Evolutionary conservation across 2,888 invertebrate species (phyloP).

Genomic region (Trisateles emortualis): DNA sequence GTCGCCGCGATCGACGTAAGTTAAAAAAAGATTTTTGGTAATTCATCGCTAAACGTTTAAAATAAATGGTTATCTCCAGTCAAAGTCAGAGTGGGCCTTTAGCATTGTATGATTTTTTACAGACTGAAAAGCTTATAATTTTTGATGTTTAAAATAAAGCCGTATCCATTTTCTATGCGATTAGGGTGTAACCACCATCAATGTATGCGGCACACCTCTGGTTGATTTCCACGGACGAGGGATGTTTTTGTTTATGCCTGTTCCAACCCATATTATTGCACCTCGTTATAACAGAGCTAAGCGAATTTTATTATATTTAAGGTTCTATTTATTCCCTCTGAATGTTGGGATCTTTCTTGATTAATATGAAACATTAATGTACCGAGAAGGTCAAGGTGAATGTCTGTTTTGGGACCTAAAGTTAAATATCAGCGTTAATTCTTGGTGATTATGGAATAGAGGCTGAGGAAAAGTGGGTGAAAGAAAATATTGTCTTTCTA

Average conservation of each 20-base stretch:
- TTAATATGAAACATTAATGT: slow-evolving; percentile 2
- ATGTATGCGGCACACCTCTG: slow-evolving; percentile 22
- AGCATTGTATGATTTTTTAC: too few species aligned
- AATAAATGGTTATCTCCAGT: too few species aligned
- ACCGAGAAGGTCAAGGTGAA: neutral
- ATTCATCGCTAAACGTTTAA: too few species aligned
- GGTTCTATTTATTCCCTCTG: slow-evolving; percentile 13
- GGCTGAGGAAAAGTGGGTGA: neutral
- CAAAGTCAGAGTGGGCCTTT: too few species aligned
- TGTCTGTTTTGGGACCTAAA: neutral
- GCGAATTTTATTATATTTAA: slow-evolving; percentile 3
- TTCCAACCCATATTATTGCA: slow-evolving; percentile 13
- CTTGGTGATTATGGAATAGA: neutral
- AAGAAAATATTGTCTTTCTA: neutral
- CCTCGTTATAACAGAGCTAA: slow-evolving; percentile 5
- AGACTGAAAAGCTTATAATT: too few species aligned
- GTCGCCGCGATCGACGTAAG: too few species aligned
- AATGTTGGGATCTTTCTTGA: neutral
- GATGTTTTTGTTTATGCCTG: slow-evolving; percentile 18
- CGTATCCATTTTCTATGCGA: neutral
- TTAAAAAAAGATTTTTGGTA: too few species aligned
- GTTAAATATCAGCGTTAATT: neutral
- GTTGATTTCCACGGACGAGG: slow-evolving; percentile 23
- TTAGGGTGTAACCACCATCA: slow-evolving; percentile 19
- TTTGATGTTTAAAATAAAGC: neutral